Percentiles rank a stretch among this genome's conserved stretches.
These are phyloP conservation scores for Hozukius guyotensis DNA, from an alignment of 2,797 vertebrate genomes.

Conservation along the genomic window DNA sequence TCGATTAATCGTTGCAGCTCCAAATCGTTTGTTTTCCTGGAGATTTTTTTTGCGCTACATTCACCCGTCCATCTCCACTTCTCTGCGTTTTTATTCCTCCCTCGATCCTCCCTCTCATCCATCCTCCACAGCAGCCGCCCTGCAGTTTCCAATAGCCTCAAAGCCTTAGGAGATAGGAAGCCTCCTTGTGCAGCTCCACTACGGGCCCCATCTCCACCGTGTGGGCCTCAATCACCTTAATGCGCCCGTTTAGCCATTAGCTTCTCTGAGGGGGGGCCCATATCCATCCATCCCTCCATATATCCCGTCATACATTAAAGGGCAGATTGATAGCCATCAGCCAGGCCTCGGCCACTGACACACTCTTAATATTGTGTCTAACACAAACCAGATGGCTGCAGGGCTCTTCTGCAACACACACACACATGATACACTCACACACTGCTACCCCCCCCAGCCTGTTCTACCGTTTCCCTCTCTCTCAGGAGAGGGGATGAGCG, in stretches of 20 bases:
- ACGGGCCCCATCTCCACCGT: conserved; percentile 77
- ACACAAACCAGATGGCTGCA: conserved; percentile 79
- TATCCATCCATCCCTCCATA: conserved; percentile 65
- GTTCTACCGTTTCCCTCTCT: conserved; percentile 29
- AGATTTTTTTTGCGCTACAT: not conserved
- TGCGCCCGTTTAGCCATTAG: conserved; percentile 89
- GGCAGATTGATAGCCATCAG: conserved; percentile 85
- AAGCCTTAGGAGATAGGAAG: conserved; percentile 75
- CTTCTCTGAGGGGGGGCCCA: conserved; percentile 54
- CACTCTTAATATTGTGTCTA: conserved; percentile 82
- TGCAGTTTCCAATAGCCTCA: conserved; percentile 82
- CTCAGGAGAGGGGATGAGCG: conserved; percentile 66
- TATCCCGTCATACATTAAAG: conserved; percentile 80
- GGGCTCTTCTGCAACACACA: conserved; percentile 54
- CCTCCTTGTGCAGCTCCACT: conserved; percentile 72
- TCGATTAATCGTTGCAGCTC: too few relatives aligned
- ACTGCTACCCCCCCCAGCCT: conserved; percentile 22
- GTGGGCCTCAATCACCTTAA: conserved; percentile 86
- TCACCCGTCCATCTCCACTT: conserved; percentile 16
- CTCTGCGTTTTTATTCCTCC: not conserved
- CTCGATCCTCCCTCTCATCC: conserved; percentile 77
- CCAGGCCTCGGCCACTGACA: conserved; percentile 75
- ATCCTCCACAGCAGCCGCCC: conserved; percentile 80
- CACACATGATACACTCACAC: conserved; percentile 22
- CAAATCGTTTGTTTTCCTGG: not conserved